A percentile compares a stretch with the other conserved stretches of the same genome.
These are phyloP conservation scores for Brachypalpus laphriformis DNA, from an alignment of 2,888 invertebrate genomes.

Conservation along the genomic window DNA sequence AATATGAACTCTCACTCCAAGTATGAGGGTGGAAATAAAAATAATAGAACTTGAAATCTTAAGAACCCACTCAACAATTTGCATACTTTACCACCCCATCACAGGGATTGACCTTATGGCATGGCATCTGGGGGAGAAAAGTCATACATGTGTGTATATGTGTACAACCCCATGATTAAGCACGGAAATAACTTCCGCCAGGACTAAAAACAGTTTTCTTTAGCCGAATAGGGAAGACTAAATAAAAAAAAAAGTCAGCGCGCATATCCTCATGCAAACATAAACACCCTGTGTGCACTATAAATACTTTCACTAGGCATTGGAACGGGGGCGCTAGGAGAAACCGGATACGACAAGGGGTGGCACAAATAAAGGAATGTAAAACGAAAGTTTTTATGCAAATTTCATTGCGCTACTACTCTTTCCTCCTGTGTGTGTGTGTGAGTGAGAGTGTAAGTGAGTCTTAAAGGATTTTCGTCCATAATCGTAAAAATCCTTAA, in stretches of 20 bases:
- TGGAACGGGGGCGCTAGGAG: background rate
- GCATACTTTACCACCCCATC: constrained; percentile 68
- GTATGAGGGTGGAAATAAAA: constrained; percentile 48
- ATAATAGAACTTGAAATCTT: constrained; percentile 70
- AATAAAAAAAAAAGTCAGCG: background rate
- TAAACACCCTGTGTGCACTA: constrained; percentile 66
- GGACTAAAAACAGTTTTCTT: constrained; percentile 66
- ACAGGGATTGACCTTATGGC: constrained; percentile 70
- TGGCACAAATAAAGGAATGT: constrained; percentile 27
- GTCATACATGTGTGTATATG: constrained; percentile 26
- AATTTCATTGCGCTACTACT: constrained; percentile 54
- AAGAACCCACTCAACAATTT: constrained; percentile 73
- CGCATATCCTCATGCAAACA: constrained; percentile 54
- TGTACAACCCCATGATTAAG: constrained; percentile 62
- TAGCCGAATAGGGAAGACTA: constrained; percentile 18
- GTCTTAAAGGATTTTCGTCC: constrained; percentile 59
- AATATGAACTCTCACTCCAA: background rate
- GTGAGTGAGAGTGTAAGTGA: constrained; percentile 11
- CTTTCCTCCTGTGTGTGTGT: background rate
- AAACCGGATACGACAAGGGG: background rate
- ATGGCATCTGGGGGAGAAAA: constrained; percentile 13
- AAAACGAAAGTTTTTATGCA: constrained; percentile 62
- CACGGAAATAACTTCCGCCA: constrained; percentile 75
- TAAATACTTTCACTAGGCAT: constrained; percentile 63
- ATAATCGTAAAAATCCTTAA: constrained; percentile 70